Evolutionary conservation across 1,140 invertebrate species (phyloP).

Genomic region (Mycetomoellerius zeteki): DNA sequence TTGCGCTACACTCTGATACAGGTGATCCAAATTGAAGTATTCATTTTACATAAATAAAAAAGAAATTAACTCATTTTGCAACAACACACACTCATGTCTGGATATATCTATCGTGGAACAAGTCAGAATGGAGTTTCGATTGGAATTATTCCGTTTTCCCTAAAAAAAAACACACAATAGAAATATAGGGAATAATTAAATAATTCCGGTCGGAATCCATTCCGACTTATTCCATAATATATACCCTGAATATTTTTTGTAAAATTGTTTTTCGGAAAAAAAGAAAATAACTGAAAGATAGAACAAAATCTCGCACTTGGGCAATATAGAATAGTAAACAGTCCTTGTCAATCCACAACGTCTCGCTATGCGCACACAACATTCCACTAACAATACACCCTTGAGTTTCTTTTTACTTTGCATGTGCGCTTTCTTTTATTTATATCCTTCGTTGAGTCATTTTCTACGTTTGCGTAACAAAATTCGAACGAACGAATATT

Average conservation of each 20-base stretch:
- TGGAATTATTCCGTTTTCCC: too few relatives aligned
- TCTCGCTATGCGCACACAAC: conserved; percentile 81
- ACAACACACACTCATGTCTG: conserved; percentile 54
- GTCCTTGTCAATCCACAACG: conserved; percentile 73
- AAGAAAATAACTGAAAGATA: conserved; percentile 8
- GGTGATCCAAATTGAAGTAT: conserved; percentile 46
- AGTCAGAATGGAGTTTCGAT: too few relatives aligned
- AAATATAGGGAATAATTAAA: too few relatives aligned
- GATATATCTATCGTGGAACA: too few relatives aligned
- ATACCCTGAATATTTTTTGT: background rate
- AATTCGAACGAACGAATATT: conserved; percentile 33
- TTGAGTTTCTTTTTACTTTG: conserved; percentile 78
- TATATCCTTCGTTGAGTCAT: conserved; percentile 33
- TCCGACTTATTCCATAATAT: too few relatives aligned
- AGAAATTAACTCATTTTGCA: conserved; percentile 59
- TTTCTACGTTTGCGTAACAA: conserved; percentile 39
- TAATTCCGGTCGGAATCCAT: too few relatives aligned
- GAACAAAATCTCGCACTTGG: conserved; percentile 69
- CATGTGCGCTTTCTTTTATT: conserved; percentile 79
- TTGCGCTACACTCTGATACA: conserved; percentile 59
- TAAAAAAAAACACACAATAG: too few relatives aligned
- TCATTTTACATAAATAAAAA: conserved; percentile 32
- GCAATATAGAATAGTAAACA: conserved; percentile 77
- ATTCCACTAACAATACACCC: conserved; percentile 78
- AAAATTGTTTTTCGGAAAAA: conserved; percentile 7